These are phyloP conservation scores for Acanthurus lineatus DNA, from an alignment of 2,797 vertebrate genomes.

Conservation along the genomic window DNA sequence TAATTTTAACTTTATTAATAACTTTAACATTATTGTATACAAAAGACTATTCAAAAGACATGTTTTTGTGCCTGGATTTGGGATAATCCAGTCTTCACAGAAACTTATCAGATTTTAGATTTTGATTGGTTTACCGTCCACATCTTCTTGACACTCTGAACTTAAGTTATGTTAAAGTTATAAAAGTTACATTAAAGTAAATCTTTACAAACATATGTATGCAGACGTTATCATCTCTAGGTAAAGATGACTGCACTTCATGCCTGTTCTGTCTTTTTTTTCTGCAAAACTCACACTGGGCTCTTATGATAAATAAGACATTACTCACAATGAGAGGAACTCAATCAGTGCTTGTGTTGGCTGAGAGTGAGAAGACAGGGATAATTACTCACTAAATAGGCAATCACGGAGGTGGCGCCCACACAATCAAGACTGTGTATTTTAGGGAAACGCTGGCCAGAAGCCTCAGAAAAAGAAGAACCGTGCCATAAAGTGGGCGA, in stretches of 20 bases:
- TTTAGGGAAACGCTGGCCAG: slow-evolving; percentile 68
- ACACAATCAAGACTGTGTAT: slow-evolving; percentile 80
- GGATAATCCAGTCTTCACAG: slow-evolving; percentile 3
- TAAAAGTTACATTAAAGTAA: no score
- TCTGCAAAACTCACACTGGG: slow-evolving; percentile 61
- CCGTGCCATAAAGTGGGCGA: slow-evolving; percentile 34
- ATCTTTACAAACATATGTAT: not conserved
- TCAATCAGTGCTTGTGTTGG: slow-evolving; percentile 79
- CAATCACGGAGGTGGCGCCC: slow-evolving; percentile 77
- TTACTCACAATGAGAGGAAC: slow-evolving; percentile 81
- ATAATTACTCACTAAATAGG: slow-evolving; percentile 82
- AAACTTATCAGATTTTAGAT: not conserved
- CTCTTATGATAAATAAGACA: slow-evolving; percentile 82
- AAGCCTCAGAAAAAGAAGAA: slow-evolving; percentile 43
- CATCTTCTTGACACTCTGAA: not conserved
- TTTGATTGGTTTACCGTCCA: not conserved
- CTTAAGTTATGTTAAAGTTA: slow-evolving; percentile 8
- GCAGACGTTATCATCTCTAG: slow-evolving; percentile 38
- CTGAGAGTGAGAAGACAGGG: slow-evolving; percentile 74
- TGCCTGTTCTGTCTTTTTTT: slow-evolving; percentile 14
- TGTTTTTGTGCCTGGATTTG: not conserved
- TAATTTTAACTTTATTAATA: slow-evolving; percentile 13
- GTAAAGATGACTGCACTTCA: slow-evolving; percentile 45
- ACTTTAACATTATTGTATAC: slow-evolving; percentile 3
- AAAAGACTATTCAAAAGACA: not conserved